phyloP scores from a whole-genome alignment of 1,140 invertebrate species.

The Dendroctonus ponderosae region DNA sequence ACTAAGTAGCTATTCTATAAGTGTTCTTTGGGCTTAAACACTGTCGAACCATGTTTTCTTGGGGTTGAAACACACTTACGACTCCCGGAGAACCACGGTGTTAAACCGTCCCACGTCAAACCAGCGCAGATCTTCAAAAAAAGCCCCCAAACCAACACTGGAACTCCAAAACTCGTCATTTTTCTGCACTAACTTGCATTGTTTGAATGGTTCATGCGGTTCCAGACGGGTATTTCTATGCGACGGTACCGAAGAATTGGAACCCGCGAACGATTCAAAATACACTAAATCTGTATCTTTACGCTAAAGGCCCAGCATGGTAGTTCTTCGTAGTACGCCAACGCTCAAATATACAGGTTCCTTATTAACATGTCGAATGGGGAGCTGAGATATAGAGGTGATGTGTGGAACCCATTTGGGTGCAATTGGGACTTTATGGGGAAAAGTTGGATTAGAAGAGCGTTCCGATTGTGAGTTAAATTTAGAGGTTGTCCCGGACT shows the following conservation, averaged over 20 bases:
- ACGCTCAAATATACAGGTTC: slow-evolving; percentile 24
- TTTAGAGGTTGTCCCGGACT: too few relatives aligned
- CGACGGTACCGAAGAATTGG: background rate
- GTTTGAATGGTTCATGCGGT: background rate
- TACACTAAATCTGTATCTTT: slow-evolving; percentile 9
- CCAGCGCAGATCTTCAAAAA: background rate
- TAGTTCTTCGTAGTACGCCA: slow-evolving; percentile 16
- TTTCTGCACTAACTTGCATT: background rate
- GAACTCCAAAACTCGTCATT: background rate
- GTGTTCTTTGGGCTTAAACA: too few relatives aligned
- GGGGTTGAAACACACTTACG: slow-evolving; percentile 42
- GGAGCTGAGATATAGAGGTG: background rate
- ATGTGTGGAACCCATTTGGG: slow-evolving; percentile 7
- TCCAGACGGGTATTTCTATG: background rate
- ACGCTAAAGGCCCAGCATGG: slow-evolving; percentile 14
- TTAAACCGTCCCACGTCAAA: slow-evolving; percentile 51
- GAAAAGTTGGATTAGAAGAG: too few relatives aligned
- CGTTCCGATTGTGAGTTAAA: too few relatives aligned
- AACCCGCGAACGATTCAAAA: slow-evolving; percentile 7
- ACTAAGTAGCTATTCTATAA: too few relatives aligned
- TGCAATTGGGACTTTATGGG: background rate
- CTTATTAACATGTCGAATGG: slow-evolving; percentile 21
- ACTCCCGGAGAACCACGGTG: slow-evolving; percentile 52
- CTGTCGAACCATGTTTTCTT: too few relatives aligned
- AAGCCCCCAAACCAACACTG: background rate